A percentile compares a stretch with the other conserved stretches of the same genome.
phyloP scores from a whole-genome alignment of 1,140 invertebrate species.

The Sinonovacula constricta region DNA sequence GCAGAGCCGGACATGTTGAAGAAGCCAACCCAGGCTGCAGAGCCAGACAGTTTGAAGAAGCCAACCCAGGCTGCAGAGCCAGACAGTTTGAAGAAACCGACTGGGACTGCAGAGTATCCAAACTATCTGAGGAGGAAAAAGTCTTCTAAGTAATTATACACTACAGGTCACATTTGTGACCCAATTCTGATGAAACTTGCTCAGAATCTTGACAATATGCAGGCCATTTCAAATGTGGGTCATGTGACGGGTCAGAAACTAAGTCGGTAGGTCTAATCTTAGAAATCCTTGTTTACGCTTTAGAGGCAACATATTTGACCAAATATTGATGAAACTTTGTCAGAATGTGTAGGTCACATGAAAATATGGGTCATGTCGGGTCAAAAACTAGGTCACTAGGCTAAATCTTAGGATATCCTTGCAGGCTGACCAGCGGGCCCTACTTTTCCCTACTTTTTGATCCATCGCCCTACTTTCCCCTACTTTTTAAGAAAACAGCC shows the following conservation, averaged over 20 bases:
- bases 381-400: constrained; percentile 16
- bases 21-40: constrained; percentile 34
- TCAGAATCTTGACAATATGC: constrained; percentile 11
- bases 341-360: constrained; percentile 27
- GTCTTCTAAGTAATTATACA: constrained; percentile 26
- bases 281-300: constrained; percentile 15
- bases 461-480: too few species aligned
- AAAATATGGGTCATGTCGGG: constrained; percentile 19
- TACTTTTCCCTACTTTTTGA: too few species aligned
- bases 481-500: too few species aligned
- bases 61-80: constrained; percentile 36
- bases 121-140: constrained; percentile 18
- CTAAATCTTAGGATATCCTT: constrained; percentile 26
- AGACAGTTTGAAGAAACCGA: constrained; percentile 36
- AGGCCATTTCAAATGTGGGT: constrained; percentile 21
- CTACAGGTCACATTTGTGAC: constrained; percentile 23
- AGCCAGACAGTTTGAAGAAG: constrained; percentile 25
- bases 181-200: constrained; percentile 13
- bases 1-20: constrained; percentile 28
- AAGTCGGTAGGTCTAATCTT: constrained; percentile 15
- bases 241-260: neutral
- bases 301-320: neutral
- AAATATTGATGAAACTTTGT: constrained; percentile 22
- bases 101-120: constrained; percentile 34
- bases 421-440: neutral